Base-by-base conservation (phyloP, 2,797 vertebrate species). In the Mareca penelope region DNA sequence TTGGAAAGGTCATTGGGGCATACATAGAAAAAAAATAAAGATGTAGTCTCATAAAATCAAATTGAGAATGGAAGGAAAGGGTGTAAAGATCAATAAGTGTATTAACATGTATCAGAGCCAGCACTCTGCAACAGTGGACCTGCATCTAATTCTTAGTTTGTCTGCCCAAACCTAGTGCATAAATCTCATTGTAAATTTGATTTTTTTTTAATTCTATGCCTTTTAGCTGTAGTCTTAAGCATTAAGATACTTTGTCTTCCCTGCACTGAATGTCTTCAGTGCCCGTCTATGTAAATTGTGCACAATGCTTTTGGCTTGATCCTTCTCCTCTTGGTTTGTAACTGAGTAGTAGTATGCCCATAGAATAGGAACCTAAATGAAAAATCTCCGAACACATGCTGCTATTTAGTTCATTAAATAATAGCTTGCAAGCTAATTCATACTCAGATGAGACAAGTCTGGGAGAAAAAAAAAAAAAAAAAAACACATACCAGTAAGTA, bases 341-440 rank as follows among this genome's bases (percentile, higher is more conserved):
- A 94, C 44, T 63, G 56, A 88, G 61, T 26, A 64, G 29, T 88
- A 65, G 44, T 53, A 48, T 91, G 84, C 64, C 87, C 57, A 39
- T 8, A 61, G 89, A 75, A 85, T 40, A 89, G 93, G 91, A 93
- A 96, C 71, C 59, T 87, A 15, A 60, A 33, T 39, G 70, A 72
- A 90, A 91, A 76, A 52, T 90, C 88, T 81, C 42, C 80, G 70
- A 96, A 77, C 82, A 70, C 93, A 75, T 83, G 12, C 91, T 94
- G 68, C 78, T 90, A 59, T 89, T 92, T 93, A 10, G 4, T 96
- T 97, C 63, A 63, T 92, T 95, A 92, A 97, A 95, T 94, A 88
- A 95, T 71, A 52, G 53, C 78, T 87, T 96, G 40, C 85, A 88
- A 96, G 55, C 60, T 89, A 95, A 94, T 96, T 96, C 53, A 53